A percentile compares a stretch with the other conserved stretches of the same genome.
Evolutionary conservation across 2,113 vertebrate species (phyloP).

Genomic region (Illadopsis cleaveri): DNA sequence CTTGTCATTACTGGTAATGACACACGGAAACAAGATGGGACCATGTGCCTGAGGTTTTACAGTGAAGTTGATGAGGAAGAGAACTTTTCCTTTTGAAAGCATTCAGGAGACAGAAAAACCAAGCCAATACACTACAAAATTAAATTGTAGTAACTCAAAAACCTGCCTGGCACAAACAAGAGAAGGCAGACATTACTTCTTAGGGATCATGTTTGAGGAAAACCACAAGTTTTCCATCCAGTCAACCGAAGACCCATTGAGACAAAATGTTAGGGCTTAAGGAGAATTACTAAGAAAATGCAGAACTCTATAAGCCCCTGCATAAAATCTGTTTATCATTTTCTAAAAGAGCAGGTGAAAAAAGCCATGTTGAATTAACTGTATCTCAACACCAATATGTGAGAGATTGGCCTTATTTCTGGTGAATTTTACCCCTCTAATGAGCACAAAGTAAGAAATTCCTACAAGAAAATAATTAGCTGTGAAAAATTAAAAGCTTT

Average conservation of each 20-base stretch:
- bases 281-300: not conserved
- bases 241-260: not conserved
- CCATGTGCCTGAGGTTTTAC: not conserved
- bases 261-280: not conserved
- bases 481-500: not conserved
- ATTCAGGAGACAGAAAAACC: not conserved
- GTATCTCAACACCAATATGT: not conserved
- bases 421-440: not conserved
- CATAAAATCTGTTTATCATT: fast-evolving
- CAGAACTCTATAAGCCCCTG: not conserved
- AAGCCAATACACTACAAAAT: not conserved
- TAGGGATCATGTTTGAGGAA: not conserved
- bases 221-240: not conserved
- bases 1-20: not conserved
- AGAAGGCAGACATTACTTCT: not conserved
- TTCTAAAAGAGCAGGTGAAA: not conserved
- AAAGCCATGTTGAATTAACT: not conserved
- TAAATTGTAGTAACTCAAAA: not conserved
- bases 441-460: not conserved
- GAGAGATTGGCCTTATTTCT: not conserved
- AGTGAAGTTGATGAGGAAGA: not conserved
- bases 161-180: not conserved
- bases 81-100: not conserved
- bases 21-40: not conserved
- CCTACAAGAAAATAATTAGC: not conserved